phyloP scores from a whole-genome alignment of 2,113 vertebrate genomes.

The Bubo blakistoni region DNA sequence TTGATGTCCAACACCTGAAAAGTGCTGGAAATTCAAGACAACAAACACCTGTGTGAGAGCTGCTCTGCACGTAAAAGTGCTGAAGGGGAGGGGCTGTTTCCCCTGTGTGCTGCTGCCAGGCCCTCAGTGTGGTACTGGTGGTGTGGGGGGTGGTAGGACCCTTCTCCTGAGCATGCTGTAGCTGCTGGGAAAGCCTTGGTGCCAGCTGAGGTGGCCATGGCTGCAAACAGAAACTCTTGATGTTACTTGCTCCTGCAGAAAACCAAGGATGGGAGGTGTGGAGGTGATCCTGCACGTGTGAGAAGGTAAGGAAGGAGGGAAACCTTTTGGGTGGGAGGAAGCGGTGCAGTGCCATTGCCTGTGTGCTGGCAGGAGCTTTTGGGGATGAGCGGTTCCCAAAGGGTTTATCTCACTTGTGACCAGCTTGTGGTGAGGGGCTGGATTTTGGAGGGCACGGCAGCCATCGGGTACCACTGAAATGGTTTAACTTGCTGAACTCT shows the following conservation, averaged over 20 bases:
- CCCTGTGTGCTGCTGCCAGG: fast-evolving
- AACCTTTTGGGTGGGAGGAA: neutral
- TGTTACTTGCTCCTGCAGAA: neutral
- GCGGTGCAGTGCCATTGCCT: fast-evolving
- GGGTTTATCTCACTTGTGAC: fast-evolving
- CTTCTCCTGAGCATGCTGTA: fast-evolving
- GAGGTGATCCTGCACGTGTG: fast-evolving
- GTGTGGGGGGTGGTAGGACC: fast-evolving
- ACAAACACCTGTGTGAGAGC: neutral
- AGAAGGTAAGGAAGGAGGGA: neutral
- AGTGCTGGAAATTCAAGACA: neutral
- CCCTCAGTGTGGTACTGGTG: fast-evolving
- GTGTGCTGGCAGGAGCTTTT: fast-evolving
- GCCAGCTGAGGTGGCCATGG: neutral
- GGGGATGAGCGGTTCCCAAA: neutral
- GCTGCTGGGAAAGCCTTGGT: neutral
- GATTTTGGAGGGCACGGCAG: neutral
- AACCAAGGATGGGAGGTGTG: fast-evolving
- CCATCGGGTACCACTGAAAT: neutral
- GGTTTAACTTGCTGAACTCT: neutral
- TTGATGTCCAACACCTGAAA: neutral
- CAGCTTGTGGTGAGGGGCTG: neutral
- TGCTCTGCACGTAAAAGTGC: neutral
- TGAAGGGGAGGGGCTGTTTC: fast-evolving
- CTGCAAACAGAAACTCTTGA: neutral